Conservation (phyloP, 2,113 vertebrate genomes). For the Numida meleagris region DNA sequence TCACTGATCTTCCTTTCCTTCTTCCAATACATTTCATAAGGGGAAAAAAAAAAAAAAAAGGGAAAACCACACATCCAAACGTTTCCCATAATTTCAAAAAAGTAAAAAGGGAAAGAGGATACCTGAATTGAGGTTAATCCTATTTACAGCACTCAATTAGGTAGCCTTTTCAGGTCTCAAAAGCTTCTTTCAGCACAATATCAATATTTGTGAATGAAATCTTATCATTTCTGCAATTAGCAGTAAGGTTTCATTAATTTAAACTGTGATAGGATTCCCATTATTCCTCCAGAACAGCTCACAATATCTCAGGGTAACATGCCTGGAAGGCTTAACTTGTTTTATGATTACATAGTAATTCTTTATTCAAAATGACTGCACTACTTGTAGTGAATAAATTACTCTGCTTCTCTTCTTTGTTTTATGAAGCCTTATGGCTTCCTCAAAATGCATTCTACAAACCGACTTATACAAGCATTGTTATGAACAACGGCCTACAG, state of each 20-base stretch:
- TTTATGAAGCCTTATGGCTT: neutral
- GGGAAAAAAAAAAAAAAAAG: neutral
- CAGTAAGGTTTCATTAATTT: neutral
- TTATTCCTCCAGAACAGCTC: neutral
- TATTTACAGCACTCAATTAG: conserved; percentile 26
- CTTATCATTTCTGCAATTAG: neutral
- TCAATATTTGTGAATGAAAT: conserved; percentile 21
- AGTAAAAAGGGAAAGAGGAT: conserved; percentile 32
- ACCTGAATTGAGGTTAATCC: neutral
- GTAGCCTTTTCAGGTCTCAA: conserved; percentile 16
- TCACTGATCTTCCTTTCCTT: conserved; percentile 18
- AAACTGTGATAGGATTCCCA: neutral
- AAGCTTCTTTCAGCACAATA: conserved; percentile 26
- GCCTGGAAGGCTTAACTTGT: neutral
- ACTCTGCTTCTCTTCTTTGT: neutral
- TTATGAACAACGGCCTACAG: neutral
- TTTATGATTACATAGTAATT: neutral
- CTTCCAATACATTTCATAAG: neutral
- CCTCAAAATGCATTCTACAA: neutral
- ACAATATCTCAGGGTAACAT: neutral
- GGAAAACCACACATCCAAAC: neutral
- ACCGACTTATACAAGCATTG: neutral
- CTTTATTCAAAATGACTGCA: neutral
- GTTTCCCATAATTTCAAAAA: neutral
- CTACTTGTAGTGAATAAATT: neutral